Conservation (phyloP, 2,888 invertebrate species). For the Drosophila phalerata region DNA sequence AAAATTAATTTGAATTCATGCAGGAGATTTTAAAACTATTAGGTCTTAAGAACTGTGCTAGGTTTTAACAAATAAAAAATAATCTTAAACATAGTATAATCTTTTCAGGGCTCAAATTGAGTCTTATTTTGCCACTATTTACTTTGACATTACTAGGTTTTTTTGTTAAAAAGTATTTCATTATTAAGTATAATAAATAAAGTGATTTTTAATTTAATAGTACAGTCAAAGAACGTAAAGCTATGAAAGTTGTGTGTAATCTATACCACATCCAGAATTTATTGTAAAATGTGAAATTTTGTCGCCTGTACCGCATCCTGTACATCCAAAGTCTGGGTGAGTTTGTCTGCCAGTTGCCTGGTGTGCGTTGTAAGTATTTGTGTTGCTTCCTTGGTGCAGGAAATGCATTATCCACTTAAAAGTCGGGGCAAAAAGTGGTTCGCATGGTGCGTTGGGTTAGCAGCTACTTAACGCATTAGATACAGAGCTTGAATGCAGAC, state of each 20-base stretch:
- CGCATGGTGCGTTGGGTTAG: constrained; percentile 50
- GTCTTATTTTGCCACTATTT: too few relatives aligned
- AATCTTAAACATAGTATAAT: too few relatives aligned
- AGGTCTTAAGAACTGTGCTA: too few relatives aligned
- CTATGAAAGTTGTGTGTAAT: too few relatives aligned
- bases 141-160: too few relatives aligned
- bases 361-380: constrained; percentile 45
- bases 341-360: constrained; percentile 58
- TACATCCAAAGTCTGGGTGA: constrained; percentile 44
- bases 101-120: too few relatives aligned
- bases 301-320: constrained; percentile 49
- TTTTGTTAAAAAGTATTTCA: too few relatives aligned
- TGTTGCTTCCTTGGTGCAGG: constrained; percentile 43
- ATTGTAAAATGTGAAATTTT: constrained; percentile 19
- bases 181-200: too few relatives aligned
- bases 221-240: background rate
- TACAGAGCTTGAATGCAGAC: constrained; percentile 48
- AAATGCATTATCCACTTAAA: constrained; percentile 78
- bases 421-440: constrained; percentile 59
- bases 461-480: constrained; percentile 66
- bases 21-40: too few relatives aligned
- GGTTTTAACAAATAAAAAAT: too few relatives aligned
- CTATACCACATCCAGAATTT: background rate
- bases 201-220: background rate
- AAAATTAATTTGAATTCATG: too few relatives aligned